Conservation (phyloP, 2,888 invertebrate genomes). For the Drosophila merina region DNA sequence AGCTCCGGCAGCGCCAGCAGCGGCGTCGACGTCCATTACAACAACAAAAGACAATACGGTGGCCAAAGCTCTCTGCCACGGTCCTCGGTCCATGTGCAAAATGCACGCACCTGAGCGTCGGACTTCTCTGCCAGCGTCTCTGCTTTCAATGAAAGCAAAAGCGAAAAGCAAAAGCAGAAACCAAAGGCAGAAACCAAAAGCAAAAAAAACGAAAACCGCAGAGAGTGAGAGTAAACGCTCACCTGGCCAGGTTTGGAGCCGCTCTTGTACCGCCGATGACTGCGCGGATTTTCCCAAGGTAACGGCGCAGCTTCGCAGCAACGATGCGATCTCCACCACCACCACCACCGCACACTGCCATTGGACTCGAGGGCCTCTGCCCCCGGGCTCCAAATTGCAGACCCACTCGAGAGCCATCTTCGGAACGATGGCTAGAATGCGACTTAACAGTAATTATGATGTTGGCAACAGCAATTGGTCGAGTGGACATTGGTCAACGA, state of each 20-base stretch:
- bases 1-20: constrained; percentile 6
- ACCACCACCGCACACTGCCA: constrained; percentile 19
- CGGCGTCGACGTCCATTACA: constrained; percentile 18
- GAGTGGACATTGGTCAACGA: constrained; percentile 16
- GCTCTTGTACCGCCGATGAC: constrained; percentile 59
- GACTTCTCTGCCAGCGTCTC: constrained; percentile 30
- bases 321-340: constrained; percentile 7
- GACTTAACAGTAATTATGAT: constrained; percentile 38
- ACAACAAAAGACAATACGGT: constrained; percentile 30
- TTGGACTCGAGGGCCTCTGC: constrained; percentile 36
- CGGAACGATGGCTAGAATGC: constrained; percentile 59
- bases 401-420: constrained; percentile 24
- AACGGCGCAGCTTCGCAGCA: constrained; percentile 36
- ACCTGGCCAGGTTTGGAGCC: constrained; percentile 33
- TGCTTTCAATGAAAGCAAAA: constrained; percentile 29
- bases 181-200: constrained; percentile 48
- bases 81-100: constrained; percentile 67
- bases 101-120: constrained; percentile 60
- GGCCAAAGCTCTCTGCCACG: constrained; percentile 53
- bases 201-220: constrained; percentile 21
- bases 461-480: constrained; percentile 27
- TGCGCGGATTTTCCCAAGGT: constrained; percentile 78
- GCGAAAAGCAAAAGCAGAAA: constrained; percentile 36
- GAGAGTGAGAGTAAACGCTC: constrained; percentile 47
- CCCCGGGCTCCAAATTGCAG: constrained; percentile 15